A percentile compares a stretch with the other conserved stretches of the same genome.
Conservation (phyloP, 2,113 vertebrate species). For the Notothenia rossii region DNA sequence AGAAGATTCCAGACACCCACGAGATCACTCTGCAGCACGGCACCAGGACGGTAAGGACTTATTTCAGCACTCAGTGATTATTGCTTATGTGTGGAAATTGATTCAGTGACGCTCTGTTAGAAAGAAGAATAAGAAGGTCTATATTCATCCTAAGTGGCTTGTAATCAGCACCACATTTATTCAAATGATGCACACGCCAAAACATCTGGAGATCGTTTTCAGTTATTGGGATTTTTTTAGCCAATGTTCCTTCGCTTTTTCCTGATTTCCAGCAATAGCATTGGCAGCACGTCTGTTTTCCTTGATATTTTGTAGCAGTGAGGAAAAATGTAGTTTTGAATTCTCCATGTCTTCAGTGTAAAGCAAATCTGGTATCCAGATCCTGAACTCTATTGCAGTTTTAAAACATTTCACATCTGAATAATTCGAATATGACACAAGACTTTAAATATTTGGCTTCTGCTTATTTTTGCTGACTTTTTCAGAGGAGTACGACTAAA, state of each 20-base stretch:
- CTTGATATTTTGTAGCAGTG: not conserved
- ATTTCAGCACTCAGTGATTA: not conserved
- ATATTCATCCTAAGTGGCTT: not conserved
- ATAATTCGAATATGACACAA: not conserved
- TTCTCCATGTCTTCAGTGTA: not conserved
- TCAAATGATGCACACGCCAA: not conserved
- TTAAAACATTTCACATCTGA: constrained; percentile 3
- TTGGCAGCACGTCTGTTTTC: not conserved
- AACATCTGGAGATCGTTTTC: constrained; percentile 13
- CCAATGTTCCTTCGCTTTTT: not conserved
- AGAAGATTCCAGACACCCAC: constrained; percentile 96
- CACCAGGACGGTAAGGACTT: constrained; percentile 90
- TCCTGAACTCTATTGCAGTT: constrained; percentile 4
- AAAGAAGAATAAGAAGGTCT: not conserved
- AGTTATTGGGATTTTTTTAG: constrained; percentile 4
- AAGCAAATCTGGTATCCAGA: constrained; percentile 12
- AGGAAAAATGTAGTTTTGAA: not conserved
- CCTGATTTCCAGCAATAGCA: not conserved
- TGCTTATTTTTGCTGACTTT: constrained; percentile 10
- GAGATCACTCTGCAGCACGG: constrained; percentile 95
- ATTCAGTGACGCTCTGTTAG: not conserved
- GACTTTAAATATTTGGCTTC: constrained; percentile 23
- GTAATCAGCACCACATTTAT: not conserved
- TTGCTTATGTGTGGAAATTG: not conserved
- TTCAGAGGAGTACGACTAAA: not conserved